A percentile compares a stretch with the other conserved stretches of the same genome.
These are phyloP conservation scores for Drosophila mulleri DNA, from an alignment of 2,888 invertebrate genomes.

Conservation along the genomic window DNA sequence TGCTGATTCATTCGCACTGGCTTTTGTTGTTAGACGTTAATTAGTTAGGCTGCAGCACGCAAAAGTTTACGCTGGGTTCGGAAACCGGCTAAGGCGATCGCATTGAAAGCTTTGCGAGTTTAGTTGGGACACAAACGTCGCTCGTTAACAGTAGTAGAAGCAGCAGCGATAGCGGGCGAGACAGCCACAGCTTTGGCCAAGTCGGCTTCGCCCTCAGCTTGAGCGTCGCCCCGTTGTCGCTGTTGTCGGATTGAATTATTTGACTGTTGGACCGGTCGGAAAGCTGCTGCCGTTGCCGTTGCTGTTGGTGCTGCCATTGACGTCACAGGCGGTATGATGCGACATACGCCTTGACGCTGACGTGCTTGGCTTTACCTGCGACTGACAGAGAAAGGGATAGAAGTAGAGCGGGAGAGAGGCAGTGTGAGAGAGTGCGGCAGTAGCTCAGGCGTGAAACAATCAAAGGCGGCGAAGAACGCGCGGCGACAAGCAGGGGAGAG, in stretches of 20 bases:
- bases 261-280: conserved; percentile 72
- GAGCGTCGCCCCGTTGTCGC: conserved; percentile 5
- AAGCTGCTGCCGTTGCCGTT: conserved; percentile 68
- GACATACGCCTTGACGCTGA: conserved; percentile 38
- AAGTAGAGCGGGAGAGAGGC: neutral
- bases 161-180: neutral
- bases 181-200: conserved; percentile 45
- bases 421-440: conserved; percentile 12
- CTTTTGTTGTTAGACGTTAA: neutral
- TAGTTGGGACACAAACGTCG: conserved; percentile 5
- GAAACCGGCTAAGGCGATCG: conserved; percentile 46
- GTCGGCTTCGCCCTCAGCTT: conserved; percentile 31
- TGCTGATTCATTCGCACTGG: neutral
- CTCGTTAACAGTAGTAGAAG: neutral
- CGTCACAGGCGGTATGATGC: conserved; percentile 65
- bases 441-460: conserved; percentile 58
- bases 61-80: conserved; percentile 52
- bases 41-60: conserved; percentile 27
- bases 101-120: conserved; percentile 40
- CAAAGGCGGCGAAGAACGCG: neutral
- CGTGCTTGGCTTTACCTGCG: conserved; percentile 43
- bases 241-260: conserved; percentile 61
- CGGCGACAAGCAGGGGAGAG: conserved; percentile 13
- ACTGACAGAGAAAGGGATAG: neutral
- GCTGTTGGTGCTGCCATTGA: conserved; percentile 55